Evolutionary conservation across 2,113 vertebrate species (phyloP).

Genomic region (Aegithalos caudatus): DNA sequence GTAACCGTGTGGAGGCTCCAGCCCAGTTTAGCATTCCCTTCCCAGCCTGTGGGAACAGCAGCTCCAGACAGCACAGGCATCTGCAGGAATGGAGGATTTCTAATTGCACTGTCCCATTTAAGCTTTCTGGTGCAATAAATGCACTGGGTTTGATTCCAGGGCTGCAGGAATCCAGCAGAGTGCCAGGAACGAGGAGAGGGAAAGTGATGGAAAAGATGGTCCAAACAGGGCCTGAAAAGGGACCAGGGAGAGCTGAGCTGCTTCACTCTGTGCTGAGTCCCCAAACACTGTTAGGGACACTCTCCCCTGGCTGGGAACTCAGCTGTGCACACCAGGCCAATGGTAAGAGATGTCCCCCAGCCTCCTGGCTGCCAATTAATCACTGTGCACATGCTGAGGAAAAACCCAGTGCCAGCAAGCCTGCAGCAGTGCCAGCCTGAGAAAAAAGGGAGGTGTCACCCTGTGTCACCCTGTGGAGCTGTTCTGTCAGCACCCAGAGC

Average conservation of each 20-base stretch:
- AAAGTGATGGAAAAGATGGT: background rate
- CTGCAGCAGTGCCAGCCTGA: background rate
- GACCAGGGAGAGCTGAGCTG: background rate
- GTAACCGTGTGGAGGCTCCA: background rate
- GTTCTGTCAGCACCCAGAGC: background rate
- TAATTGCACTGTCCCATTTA: background rate
- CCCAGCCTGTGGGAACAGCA: background rate
- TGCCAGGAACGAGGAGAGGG: background rate
- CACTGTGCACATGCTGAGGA: background rate
- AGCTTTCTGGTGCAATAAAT: background rate
- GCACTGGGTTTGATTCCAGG: background rate
- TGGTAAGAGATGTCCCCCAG: background rate
- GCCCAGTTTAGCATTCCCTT: background rate
- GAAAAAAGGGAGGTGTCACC: background rate
- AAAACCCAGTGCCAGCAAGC: background rate
- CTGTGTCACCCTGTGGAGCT: background rate
- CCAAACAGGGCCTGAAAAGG: background rate
- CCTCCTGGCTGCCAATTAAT: background rate
- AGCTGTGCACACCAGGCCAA: background rate
- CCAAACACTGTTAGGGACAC: fast-evolving
- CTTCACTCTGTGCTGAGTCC: fast-evolving
- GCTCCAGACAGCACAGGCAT: background rate
- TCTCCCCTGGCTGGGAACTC: background rate
- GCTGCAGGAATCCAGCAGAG: background rate
- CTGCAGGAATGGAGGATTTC: background rate